Base-by-base conservation (phyloP, 2,888 invertebrate genomes). In the Camptogramma bilineatum region DNA sequence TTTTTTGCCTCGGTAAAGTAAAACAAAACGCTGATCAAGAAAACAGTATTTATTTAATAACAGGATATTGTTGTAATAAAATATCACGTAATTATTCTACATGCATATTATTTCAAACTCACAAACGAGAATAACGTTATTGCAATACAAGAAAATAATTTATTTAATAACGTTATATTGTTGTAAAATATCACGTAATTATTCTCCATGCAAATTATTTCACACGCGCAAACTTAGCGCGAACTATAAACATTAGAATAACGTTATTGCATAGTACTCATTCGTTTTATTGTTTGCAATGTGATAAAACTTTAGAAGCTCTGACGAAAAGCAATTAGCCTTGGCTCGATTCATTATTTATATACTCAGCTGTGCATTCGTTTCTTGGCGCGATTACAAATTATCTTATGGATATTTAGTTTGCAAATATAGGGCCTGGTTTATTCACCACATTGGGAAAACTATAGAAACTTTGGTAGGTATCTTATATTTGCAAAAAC, bases 261-360 rank as follows among this genome's bases (percentile, higher is more conserved):
- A 16, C 42, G 21, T 21, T 42, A 8, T 18, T 13, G 7, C 31
- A 34, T 48, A 31, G 18, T 19, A 48, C n/a, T 39, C 55, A 31
- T 48, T 18, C 39, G 46, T 46, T 52, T 52, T 50, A 47, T 47
- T 52, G 31, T 52, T 58, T 58, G 52, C 19, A 46, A 46, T 48
- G 24, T 48, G 10, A 34, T 53, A 50, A 31, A 31, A 42, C 9
- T 44, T 51, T 18, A 13, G 39, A 55, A 47, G 19, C 4, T 51
- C 48, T 51, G 39, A 59, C 55, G 34, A 44, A 52, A 64, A 50
- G 55, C 53, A 55, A 71, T 70, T 71, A 66, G 69, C 74, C 71
- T 77, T 77, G 75, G 58, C 60, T 63, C 62, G 51, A 53, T 56
- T 47, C 56, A 62, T 68, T 70, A 65, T 73, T 69, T 24, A 57